These are phyloP conservation scores for Anolis sagrei DNA, from an alignment of 2,113 vertebrate species.

Conservation along the genomic window DNA sequence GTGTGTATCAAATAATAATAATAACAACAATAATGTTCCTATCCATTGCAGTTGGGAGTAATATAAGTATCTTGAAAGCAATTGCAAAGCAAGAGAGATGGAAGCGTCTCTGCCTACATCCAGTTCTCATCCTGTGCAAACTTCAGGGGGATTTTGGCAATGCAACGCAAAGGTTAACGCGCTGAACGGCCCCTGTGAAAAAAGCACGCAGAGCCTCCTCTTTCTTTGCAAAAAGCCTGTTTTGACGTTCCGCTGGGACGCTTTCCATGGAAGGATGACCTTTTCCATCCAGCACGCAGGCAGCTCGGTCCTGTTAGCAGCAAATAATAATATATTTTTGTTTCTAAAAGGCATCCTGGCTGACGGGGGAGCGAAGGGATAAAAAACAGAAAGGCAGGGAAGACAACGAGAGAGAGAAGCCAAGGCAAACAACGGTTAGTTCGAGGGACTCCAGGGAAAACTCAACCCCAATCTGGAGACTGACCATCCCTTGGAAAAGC, in stretches of 20 bases:
- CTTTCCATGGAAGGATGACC: slow-evolving; percentile 13
- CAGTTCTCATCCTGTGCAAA: background rate
- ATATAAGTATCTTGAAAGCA: background rate
- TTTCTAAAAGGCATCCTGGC: no score
- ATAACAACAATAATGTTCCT: no score
- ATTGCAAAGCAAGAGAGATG: background rate
- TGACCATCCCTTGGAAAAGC: background rate
- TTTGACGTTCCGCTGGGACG: background rate
- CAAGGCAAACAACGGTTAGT: background rate
- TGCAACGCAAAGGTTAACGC: background rate
- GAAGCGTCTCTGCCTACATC: no score
- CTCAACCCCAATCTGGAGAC: no score
- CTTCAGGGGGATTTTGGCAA: background rate
- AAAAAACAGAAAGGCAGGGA: background rate
- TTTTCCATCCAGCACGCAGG: background rate
- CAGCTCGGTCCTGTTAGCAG: background rate
- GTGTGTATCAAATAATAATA: no score
- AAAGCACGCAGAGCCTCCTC: no score
- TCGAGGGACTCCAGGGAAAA: background rate
- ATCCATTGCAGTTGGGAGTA: background rate
- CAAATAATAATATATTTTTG: no score
- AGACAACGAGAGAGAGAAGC: background rate
- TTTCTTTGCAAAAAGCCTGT: background rate
- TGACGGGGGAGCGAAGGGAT: background rate
- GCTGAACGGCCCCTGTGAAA: background rate